Evolutionary conservation across 2,888 invertebrate species (phyloP).

Genomic region (Cantharis lateralis): DNA sequence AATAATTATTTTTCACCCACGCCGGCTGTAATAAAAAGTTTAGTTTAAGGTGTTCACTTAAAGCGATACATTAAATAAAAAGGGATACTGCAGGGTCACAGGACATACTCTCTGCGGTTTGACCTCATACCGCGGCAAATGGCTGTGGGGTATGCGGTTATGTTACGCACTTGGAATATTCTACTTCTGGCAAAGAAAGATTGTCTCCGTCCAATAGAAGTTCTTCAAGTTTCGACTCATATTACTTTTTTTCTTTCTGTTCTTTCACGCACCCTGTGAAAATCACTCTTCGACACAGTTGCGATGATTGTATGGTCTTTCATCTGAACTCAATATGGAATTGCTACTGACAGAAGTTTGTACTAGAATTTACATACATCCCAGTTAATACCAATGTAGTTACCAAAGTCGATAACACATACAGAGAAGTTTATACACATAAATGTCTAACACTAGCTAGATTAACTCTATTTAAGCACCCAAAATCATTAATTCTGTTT

Average conservation of each 20-base stretch:
- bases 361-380: neutral
- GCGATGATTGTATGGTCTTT: neutral
- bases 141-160: constrained; percentile 29
- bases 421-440: neutral
- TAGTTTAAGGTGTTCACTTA: constrained; percentile 25
- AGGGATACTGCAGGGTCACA: constrained; percentile 26
- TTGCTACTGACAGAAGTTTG: neutral
- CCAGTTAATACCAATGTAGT: neutral
- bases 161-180: constrained; percentile 29
- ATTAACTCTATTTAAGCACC: neutral
- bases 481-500: neutral
- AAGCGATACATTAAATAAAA: constrained; percentile 26
- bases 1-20: neutral
- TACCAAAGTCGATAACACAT: neutral
- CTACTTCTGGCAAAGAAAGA: constrained; percentile 22
- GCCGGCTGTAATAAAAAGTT: constrained; percentile 6
- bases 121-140: constrained; percentile 27
- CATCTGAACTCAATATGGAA: neutral
- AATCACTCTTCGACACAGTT: too few species aligned
- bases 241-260: neutral
- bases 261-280: neutral
- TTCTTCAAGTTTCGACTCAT: neutral
- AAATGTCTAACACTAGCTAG: neutral
- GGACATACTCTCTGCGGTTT: constrained; percentile 32
- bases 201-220: constrained; percentile 15